A percentile compares a stretch with the other conserved stretches of the same genome.
Evolutionary conservation across 2,113 vertebrate genomes (phyloP).

Genomic region (Platichthys flesus): DNA sequence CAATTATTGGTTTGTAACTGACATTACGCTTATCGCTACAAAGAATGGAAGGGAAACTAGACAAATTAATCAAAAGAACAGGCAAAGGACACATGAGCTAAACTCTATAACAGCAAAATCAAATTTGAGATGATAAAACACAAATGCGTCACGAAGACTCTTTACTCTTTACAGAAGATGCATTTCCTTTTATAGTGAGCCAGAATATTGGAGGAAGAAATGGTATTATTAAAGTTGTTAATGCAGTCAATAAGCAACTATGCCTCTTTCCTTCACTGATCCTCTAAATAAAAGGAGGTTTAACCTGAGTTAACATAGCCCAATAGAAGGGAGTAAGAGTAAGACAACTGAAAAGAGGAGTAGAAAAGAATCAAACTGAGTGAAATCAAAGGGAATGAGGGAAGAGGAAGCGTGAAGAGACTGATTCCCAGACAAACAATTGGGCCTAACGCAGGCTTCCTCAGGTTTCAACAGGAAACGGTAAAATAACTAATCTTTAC

Average conservation of each 20-base stretch:
- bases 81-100: neutral
- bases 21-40: constrained; percentile 13
- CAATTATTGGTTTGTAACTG: constrained; percentile 17
- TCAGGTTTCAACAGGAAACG: neutral
- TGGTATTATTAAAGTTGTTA: constrained; percentile 12
- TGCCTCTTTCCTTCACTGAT: constrained; percentile 10
- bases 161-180: neutral
- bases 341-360: neutral
- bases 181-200: neutral
- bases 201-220: constrained; percentile 21
- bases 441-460: neutral
- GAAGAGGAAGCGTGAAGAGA: neutral
- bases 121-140: neutral
- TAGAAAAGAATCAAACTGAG: no score
- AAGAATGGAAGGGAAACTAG: neutral
- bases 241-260: constrained; percentile 38
- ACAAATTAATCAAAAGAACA: neutral
- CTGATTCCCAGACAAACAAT: neutral
- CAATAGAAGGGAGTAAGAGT: constrained; percentile 3
- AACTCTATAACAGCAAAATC: neutral
- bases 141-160: neutral
- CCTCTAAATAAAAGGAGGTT: constrained; percentile 18
- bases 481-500: neutral
- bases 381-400: no score
- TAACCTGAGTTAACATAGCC: constrained; percentile 60